phyloP scores from a whole-genome alignment of 2,113 vertebrate species.

The Bubalus kerabau region DNA sequence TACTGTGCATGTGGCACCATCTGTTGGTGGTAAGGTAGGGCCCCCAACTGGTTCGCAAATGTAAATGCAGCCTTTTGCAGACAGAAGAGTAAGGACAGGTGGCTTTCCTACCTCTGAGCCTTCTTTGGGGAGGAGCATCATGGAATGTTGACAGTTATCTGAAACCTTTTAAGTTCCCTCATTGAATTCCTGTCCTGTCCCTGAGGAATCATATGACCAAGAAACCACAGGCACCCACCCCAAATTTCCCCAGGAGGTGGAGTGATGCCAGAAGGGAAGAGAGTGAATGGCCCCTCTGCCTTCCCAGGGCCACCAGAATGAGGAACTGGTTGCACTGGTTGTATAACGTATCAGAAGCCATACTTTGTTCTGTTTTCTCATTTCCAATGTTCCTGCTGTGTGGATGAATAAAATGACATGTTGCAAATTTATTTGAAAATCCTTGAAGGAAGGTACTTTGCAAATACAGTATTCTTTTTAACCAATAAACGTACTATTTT shows the following conservation, averaged over 20 bases:
- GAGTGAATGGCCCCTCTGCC: neutral
- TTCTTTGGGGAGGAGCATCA: neutral
- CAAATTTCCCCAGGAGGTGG: neutral
- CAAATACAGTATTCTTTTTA: slow-evolving; percentile 31
- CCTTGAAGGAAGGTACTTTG: slow-evolving; percentile 33
- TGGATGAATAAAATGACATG: slow-evolving; percentile 21
- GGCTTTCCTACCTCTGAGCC: neutral
- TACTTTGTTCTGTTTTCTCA: neutral
- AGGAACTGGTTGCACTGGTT: neutral
- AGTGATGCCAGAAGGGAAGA: neutral
- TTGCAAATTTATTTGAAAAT: slow-evolving; percentile 37
- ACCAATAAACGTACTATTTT: slow-evolving; percentile 65
- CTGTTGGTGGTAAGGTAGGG: neutral
- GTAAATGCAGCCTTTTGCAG: neutral
- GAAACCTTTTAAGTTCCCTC: neutral
- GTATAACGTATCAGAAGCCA: neutral
- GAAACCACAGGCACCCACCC: neutral
- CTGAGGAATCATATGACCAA: neutral
- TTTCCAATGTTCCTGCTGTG: slow-evolving; percentile 28
- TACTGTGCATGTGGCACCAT: neutral
- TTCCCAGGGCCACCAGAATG: neutral
- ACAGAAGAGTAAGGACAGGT: neutral
- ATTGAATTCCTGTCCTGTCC: neutral
- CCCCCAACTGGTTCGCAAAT: neutral
- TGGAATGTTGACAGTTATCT: neutral